Conservation (phyloP, 2,797 vertebrate species). For the Chromis chromis region DNA sequence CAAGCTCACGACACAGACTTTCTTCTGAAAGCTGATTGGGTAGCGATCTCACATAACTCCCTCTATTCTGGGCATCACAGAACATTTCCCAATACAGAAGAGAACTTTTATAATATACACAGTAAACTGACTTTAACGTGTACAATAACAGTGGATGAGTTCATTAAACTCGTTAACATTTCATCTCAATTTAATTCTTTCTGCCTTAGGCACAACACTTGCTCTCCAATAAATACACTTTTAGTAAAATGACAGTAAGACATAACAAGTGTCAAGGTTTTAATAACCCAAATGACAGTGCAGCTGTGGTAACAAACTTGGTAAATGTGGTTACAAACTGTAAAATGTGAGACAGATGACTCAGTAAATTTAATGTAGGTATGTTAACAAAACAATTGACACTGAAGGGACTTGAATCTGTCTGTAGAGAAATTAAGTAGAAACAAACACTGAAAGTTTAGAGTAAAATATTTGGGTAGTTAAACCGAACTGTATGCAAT, state of each 20-base stretch:
- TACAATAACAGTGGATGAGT: not conserved
- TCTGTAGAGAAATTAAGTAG: constrained; percentile 34
- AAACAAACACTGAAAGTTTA: constrained; percentile 2
- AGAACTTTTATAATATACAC: constrained; percentile 8
- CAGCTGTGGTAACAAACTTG: not conserved
- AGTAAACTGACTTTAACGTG: constrained; percentile 22
- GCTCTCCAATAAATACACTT: constrained; percentile 10
- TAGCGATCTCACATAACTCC: constrained; percentile 30
- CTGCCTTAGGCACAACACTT: not conserved
- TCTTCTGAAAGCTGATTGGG: constrained; percentile 32
- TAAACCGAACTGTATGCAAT: constrained; percentile 22
- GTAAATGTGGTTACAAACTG: constrained; percentile 19
- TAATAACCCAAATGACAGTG: not conserved
- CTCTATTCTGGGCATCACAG: constrained; percentile 31
- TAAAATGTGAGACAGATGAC: constrained; percentile 4
- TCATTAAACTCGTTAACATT: not conserved
- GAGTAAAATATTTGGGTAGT: constrained; percentile 24
- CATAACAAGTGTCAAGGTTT: constrained; percentile 1
- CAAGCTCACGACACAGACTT: constrained; percentile 29
- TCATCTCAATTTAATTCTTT: too few relatives aligned
- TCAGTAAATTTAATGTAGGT: not conserved
- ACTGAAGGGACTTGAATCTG: constrained; percentile 27
- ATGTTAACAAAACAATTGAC: constrained; percentile 26
- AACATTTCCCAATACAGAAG: constrained; percentile 19
- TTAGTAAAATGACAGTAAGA: not conserved